These are phyloP conservation scores for Baccha elongata DNA, from an alignment of 2,888 invertebrate species.

Conservation along the genomic window DNA sequence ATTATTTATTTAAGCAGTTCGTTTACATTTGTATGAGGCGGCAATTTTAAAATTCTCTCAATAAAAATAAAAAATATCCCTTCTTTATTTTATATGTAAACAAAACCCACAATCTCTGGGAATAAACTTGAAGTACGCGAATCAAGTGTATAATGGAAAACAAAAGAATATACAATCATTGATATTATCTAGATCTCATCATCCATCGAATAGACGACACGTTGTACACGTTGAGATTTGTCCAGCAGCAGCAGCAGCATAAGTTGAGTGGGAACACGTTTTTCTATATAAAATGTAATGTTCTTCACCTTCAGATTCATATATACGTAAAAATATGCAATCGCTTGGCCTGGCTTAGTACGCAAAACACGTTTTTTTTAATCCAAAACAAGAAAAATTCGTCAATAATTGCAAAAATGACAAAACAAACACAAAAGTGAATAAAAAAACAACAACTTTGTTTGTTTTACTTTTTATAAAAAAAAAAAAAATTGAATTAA, in stretches of 20 bases:
- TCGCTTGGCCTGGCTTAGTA: conserved; percentile 5
- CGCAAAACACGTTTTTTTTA: conserved; percentile 58
- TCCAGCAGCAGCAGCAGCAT: conserved; percentile 2
- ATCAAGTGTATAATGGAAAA: conserved; percentile 9
- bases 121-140: not conserved
- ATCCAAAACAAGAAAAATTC: conserved; percentile 18
- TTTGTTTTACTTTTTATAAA: not conserved
- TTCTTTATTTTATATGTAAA: not conserved
- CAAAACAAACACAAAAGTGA: not conserved
- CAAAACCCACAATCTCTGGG: conserved; percentile 25
- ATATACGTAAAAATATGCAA: not conserved
- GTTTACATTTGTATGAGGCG: not conserved
- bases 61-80: too few relatives aligned
- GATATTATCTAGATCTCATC: conserved; percentile 32
- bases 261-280: conserved; percentile 13
- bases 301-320: conserved; percentile 5
- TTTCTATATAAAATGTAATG: conserved; percentile 2
- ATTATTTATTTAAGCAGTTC: not conserved
- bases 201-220: conserved; percentile 4
- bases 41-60: not conserved
- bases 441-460: not conserved
- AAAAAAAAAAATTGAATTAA: conserved; percentile 13
- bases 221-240: not conserved
- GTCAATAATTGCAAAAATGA: conserved; percentile 35
- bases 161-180: conserved; percentile 23